These are phyloP conservation scores for Pristiophorus japonicus DNA, from an alignment of 2,113 vertebrate genomes.

Conservation along the genomic window DNA sequence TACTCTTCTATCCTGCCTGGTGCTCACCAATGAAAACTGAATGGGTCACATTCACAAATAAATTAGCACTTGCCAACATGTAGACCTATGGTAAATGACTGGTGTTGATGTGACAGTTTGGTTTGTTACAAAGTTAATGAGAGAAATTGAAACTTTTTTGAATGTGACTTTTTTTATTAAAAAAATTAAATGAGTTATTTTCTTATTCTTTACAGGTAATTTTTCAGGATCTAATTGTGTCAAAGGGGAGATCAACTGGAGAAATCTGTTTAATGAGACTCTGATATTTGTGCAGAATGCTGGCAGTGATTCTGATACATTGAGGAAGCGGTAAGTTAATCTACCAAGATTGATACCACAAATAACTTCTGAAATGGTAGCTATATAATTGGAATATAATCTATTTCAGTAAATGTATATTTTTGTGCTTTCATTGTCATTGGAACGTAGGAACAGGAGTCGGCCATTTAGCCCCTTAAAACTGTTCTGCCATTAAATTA, in stretches of 20 bases:
- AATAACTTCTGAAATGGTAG: not conserved
- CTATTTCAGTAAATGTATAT: not conserved
- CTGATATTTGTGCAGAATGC: conserved; percentile 45
- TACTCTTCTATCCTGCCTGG: not conserved
- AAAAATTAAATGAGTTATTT: not conserved
- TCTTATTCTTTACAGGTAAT: not conserved
- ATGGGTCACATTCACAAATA: not conserved
- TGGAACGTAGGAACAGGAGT: not conserved
- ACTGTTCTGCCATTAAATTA: not conserved
- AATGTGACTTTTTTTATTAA: not conserved
- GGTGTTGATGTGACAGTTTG: not conserved
- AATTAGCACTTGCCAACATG: not conserved
- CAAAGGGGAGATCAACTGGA: conserved; percentile 43
- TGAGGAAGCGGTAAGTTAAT: conserved; percentile 4
- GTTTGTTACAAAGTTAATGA: not conserved
- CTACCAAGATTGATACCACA: not conserved
- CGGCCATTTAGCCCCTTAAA: not conserved
- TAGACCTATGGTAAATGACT: not conserved
- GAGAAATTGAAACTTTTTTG: not conserved
- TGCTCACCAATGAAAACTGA: not conserved
- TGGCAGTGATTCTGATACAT: not conserved
- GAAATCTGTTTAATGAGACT: conserved; percentile 44
- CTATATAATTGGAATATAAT: not conserved
- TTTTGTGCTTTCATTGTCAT: not conserved
- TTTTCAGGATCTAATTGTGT: conserved; percentile 25